Conservation (phyloP, 2,888 invertebrate species). For the Sepioteuthis lessoniana region DNA sequence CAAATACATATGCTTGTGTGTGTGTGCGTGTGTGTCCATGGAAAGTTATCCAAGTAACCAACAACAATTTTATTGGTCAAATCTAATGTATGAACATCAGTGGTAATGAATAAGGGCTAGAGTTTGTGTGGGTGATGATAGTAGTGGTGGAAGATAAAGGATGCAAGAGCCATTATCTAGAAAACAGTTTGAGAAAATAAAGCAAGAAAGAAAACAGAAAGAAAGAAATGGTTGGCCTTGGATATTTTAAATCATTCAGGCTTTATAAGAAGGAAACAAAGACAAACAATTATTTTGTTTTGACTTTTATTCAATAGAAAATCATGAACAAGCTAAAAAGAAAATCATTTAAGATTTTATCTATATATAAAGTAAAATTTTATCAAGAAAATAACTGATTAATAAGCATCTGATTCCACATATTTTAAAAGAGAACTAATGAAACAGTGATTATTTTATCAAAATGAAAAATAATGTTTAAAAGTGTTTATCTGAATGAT, state of each 20-base stretch:
- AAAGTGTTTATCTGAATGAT: too few species aligned
- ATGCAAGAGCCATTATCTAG: too few species aligned
- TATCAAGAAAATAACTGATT: background rate
- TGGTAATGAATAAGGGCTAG: background rate
- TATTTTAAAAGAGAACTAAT: too few species aligned
- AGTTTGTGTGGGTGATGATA: too few species aligned
- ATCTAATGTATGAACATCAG: slow-evolving; percentile 33
- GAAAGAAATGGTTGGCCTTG: background rate
- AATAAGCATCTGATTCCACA: too few species aligned
- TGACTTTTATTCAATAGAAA: background rate
- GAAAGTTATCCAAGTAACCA: background rate
- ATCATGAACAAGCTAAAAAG: background rate
- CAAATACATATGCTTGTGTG: background rate
- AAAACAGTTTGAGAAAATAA: background rate
- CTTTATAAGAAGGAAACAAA: background rate
- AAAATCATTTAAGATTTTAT: too few species aligned
- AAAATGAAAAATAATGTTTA: too few species aligned
- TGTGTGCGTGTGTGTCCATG: too few species aligned
- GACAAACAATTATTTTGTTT: background rate
- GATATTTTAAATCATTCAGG: background rate
- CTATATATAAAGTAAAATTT: background rate
- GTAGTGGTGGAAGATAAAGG: background rate
- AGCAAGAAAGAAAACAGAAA: too few species aligned
- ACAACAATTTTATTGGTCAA: slow-evolving; percentile 33
- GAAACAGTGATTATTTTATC: too few species aligned